Evolutionary conservation across 2,888 invertebrate genomes (phyloP).

Genomic region (Stramonita haemastoma): DNA sequence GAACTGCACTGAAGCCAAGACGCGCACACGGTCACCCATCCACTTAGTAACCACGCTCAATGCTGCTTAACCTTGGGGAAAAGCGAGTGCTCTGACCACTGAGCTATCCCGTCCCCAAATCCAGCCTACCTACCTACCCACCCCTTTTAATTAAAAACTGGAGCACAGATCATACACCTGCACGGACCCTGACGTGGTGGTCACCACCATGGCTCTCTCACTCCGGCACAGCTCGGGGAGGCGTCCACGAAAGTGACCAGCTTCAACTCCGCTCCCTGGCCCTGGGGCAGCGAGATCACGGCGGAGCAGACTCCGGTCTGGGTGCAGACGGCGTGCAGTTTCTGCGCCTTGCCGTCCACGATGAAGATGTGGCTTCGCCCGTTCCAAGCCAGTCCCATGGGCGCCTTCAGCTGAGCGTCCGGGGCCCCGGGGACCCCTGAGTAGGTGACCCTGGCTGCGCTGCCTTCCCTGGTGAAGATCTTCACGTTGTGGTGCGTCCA

Average conservation of each 20-base stretch:
- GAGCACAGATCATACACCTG: constrained; percentile 41
- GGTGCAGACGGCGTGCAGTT: constrained; percentile 38
- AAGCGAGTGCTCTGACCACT: too few species aligned
- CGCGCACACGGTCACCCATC: too few species aligned
- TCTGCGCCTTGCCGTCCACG: constrained; percentile 37
- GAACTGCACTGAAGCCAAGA: too few species aligned
- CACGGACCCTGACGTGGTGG: constrained; percentile 34
- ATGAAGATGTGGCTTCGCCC: constrained; percentile 34
- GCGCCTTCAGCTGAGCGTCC: constrained; percentile 34
- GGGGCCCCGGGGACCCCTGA: constrained; percentile 17
- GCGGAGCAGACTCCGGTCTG: constrained; percentile 26
- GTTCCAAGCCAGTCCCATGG: constrained; percentile 40
- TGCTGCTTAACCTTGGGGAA: too few species aligned
- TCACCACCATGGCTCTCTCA: constrained; percentile 38
- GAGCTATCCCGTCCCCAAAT: too few species aligned
- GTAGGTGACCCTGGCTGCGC: constrained; percentile 12
- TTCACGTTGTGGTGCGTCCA: constrained; percentile 43
- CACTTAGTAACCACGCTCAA: too few species aligned
- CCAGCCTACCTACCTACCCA: not conserved
- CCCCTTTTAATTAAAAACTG: not conserved
- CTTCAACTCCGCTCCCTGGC: constrained; percentile 31
- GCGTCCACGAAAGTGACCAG: constrained; percentile 42
- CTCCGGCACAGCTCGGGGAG: constrained; percentile 38
- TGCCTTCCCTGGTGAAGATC: constrained; percentile 4
- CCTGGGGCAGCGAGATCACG: constrained; percentile 37